These are phyloP conservation scores for Ellobium chinense DNA, from an alignment of 2,888 invertebrate genomes.

Conservation along the genomic window DNA sequence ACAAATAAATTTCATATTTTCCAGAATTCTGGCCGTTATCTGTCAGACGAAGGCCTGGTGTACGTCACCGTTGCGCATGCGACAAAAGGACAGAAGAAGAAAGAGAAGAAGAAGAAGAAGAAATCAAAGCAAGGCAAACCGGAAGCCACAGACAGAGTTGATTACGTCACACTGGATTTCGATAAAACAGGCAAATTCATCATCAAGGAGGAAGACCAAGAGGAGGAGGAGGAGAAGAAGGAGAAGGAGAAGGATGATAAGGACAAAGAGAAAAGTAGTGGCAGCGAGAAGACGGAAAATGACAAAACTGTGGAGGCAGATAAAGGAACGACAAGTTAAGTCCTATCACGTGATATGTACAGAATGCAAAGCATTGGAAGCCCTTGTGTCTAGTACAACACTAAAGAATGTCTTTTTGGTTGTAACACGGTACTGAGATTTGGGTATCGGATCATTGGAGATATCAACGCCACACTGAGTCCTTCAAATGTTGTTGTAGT, in stretches of 20 bases:
- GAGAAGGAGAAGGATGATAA: not conserved
- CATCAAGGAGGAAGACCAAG: not conserved
- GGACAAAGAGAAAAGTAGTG: not conserved
- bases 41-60: not conserved
- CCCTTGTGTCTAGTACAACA: too few species aligned
- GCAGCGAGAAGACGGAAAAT: not conserved
- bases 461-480: too few species aligned
- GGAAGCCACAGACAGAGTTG: not conserved
- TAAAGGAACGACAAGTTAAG: not conserved
- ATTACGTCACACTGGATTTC: not conserved
- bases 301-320: not conserved
- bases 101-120: not conserved
- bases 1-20: too few species aligned
- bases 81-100: not conserved
- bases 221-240: not conserved
- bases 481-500: too few species aligned
- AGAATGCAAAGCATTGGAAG: too few species aligned
- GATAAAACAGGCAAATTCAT: not conserved
- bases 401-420: too few species aligned
- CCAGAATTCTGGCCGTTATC: too few species aligned
- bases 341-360: too few species aligned
- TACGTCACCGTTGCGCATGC: not conserved
- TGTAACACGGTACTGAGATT: too few species aligned
- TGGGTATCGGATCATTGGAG: too few species aligned
- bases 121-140: not conserved